A percentile compares a stretch with the other conserved stretches of the same genome.
Evolutionary conservation across 2,113 vertebrate species (phyloP).

Genomic region (Dolichallabes microphthalmus): DNA sequence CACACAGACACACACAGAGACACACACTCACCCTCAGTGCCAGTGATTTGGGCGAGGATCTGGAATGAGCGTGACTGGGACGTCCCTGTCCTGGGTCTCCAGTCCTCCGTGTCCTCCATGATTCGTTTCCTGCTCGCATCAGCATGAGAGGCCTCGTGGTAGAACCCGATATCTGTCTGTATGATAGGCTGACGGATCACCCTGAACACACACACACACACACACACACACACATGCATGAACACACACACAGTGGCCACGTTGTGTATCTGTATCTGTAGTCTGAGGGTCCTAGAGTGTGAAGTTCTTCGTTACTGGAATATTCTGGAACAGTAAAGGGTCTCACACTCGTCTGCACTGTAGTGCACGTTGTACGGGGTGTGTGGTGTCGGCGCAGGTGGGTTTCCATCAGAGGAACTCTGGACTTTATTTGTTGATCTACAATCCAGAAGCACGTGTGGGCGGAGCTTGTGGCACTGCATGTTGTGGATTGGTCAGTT

Average conservation of each 20-base stretch:
- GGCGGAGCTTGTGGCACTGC: not conserved
- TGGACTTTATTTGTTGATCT: not conserved
- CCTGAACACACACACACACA: conserved; percentile 59
- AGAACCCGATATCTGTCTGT: conserved; percentile 90
- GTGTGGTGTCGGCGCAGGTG: not conserved
- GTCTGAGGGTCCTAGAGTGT: not conserved
- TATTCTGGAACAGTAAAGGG: not conserved
- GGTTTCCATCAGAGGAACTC: not conserved
- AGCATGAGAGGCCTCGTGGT: conserved; percentile 85
- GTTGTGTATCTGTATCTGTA: not conserved
- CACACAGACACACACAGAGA: not conserved
- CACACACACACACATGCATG: conserved; percentile 18
- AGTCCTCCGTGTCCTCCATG: conserved; percentile 94
- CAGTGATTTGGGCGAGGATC: conserved; percentile 95
- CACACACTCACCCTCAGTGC: conserved; percentile 76
- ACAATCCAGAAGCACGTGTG: not conserved
- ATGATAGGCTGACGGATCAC: conserved; percentile 84
- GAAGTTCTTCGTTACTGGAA: conserved; percentile 38
- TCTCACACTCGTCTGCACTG: not conserved
- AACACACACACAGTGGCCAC: not conserved
- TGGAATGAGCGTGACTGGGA: conserved; percentile 96
- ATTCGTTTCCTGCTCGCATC: conserved; percentile 93
- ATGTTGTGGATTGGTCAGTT: not conserved
- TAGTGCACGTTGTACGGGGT: not conserved
- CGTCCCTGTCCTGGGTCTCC: conserved; percentile 88